These are phyloP conservation scores for Cyclura pinguis DNA, from an alignment of 2,797 vertebrate genomes.

Conservation along the genomic window DNA sequence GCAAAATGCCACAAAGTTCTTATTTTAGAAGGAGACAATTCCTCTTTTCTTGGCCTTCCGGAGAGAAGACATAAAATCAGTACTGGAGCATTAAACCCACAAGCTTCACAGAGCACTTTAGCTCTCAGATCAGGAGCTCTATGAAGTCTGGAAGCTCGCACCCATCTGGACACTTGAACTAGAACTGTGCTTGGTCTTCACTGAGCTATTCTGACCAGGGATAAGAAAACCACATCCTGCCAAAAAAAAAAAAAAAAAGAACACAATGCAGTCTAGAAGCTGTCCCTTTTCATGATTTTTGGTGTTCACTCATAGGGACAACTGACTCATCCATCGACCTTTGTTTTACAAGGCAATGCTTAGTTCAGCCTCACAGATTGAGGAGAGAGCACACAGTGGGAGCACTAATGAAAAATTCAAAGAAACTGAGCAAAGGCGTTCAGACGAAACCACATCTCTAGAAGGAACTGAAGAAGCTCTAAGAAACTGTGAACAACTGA, in stretches of 20 bases:
- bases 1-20: rapidly evolving
- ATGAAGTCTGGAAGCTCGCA: background rate
- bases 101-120: background rate
- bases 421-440: background rate
- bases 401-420: background rate
- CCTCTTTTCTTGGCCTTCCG: too few species aligned
- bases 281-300: too few species aligned
- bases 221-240: background rate
- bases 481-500: background rate
- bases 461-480: background rate
- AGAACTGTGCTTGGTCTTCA: background rate
- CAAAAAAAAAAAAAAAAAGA: too few species aligned
- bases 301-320: too few species aligned
- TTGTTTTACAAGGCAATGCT: too few species aligned
- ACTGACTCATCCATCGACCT: background rate
- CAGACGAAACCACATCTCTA: background rate
- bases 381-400: too few species aligned
- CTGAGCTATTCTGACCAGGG: too few species aligned
- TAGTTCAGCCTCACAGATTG: background rate
- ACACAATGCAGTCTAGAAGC: background rate
- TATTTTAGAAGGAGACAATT: too few species aligned
- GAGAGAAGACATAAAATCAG: too few species aligned
- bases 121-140: rapidly evolving
- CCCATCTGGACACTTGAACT: background rate
- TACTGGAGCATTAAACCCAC: background rate